These are phyloP conservation scores for Ophioninae sp. DNA, from an alignment of 2,888 invertebrate species.

Conservation along the genomic window DNA sequence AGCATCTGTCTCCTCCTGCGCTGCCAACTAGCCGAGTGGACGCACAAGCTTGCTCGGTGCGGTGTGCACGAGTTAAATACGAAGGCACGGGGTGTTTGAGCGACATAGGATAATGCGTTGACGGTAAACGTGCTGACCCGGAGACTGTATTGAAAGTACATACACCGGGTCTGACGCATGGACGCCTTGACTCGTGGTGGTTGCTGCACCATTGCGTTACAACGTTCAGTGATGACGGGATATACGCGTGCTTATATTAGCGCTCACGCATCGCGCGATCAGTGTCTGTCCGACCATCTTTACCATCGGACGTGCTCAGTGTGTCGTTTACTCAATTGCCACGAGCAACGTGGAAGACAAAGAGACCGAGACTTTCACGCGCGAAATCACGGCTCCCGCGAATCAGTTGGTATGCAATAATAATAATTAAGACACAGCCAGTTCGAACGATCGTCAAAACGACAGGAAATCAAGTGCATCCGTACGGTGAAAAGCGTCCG, in stretches of 20 bases:
- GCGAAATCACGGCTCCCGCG: constrained; percentile 35
- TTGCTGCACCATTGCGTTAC: constrained; percentile 31
- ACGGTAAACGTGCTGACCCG: constrained; percentile 42
- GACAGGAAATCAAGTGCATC: constrained; percentile 14
- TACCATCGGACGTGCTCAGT: constrained; percentile 71
- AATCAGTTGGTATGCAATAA: constrained; percentile 20
- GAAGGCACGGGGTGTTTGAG: background rate
- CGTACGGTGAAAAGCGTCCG: background rate
- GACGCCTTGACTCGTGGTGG: constrained; percentile 42
- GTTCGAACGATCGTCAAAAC: constrained; percentile 7
- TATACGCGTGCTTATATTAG: constrained; percentile 69
- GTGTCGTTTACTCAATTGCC: constrained; percentile 54
- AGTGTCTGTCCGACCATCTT: constrained; percentile 76
- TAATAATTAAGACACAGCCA: constrained; percentile 3
- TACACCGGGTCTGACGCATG: constrained; percentile 35
- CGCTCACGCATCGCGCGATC: constrained; percentile 71
- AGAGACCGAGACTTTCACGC: constrained; percentile 30
- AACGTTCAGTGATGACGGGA: constrained; percentile 46
- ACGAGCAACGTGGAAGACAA: constrained; percentile 37
- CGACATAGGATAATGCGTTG: constrained; percentile 23
- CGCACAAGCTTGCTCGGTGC: constrained; percentile 4
- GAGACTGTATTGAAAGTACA: constrained; percentile 14
- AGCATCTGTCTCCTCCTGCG: constrained; percentile 18
- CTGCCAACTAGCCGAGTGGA: constrained; percentile 22
- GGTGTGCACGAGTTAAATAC: background rate